phyloP scores from a whole-genome alignment of 2,888 invertebrate species.

The Cheilosia pagana region DNA sequence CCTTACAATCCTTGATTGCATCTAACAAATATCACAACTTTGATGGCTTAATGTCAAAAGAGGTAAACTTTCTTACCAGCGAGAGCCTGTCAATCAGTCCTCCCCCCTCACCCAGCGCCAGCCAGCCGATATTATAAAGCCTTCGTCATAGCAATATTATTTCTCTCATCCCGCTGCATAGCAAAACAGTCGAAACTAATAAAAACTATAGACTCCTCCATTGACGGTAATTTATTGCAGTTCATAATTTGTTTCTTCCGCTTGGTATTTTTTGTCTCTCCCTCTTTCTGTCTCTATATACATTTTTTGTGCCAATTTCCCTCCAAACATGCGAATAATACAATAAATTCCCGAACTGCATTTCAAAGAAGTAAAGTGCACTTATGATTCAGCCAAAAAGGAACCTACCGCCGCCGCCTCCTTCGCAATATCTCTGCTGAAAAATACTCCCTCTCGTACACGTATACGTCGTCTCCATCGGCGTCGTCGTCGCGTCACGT shows the following conservation, averaged over 20 bases:
- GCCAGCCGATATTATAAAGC: neutral
- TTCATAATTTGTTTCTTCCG: conserved; percentile 61
- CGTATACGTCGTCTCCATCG: no score
- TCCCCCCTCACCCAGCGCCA: neutral
- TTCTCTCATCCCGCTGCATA: neutral
- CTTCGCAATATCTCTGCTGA: conserved; percentile 41
- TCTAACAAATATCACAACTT: neutral
- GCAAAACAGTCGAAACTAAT: conserved; percentile 20
- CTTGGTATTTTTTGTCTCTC: conserved; percentile 7
- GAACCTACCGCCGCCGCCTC: conserved; percentile 5
- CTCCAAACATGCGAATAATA: conserved; percentile 63
- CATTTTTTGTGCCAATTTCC: conserved; percentile 55
- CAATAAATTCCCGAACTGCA: conserved; percentile 57
- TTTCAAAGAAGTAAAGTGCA: conserved; percentile 62
- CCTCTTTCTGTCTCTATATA: no score
- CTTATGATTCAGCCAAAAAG: conserved; percentile 64
- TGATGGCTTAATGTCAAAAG: neutral
- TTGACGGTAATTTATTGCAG: conserved; percentile 59
- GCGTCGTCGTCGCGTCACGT: conserved; percentile 51
- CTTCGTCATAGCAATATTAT: neutral
- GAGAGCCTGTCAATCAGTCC: conserved; percentile 5
- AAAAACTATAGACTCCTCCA: conserved; percentile 41
- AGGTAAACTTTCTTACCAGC: neutral
- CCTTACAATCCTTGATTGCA: no score
- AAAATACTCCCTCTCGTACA: neutral